Evolutionary conservation across 2,888 invertebrate genomes (phyloP).

Genomic region (Sesamia inferens): DNA sequence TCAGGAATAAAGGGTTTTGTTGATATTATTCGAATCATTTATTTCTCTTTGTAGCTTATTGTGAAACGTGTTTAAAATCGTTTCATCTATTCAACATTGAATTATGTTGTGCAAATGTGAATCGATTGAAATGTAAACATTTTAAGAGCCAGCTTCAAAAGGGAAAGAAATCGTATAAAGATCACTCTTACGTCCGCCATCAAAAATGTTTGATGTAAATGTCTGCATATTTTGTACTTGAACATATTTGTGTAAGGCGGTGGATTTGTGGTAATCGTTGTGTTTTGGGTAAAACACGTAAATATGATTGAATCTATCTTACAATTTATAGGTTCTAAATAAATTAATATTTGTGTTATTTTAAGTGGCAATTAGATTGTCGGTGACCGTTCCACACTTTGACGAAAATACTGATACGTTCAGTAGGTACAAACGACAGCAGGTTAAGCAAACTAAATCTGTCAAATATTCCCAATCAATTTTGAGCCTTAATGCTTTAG

Average conservation of each 20-base stretch:
- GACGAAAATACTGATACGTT: not conserved
- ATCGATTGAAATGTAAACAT: conserved; percentile 47
- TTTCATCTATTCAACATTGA: conserved; percentile 23
- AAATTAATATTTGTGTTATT: not conserved
- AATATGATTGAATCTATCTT: not conserved
- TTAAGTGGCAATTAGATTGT: not conserved
- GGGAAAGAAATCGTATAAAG: conserved; percentile 42
- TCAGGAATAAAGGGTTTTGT: conserved; percentile 28
- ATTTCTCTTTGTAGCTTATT: conserved; percentile 35
- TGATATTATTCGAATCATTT: conserved; percentile 41
- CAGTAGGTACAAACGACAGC: not conserved
- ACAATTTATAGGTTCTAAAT: conserved; percentile 5
- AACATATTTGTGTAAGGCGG: conserved; percentile 6
- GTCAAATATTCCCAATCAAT: no score
- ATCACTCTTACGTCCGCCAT: conserved; percentile 33
- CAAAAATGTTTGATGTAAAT: conserved; percentile 29
- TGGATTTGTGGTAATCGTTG: conserved; percentile 17
- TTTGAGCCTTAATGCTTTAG: no score
- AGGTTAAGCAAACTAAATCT: no score
- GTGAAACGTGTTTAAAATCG: conserved; percentile 38
- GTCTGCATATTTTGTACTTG: conserved; percentile 26
- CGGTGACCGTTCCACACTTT: not conserved
- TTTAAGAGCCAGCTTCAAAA: conserved; percentile 26
- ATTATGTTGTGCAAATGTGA: conserved; percentile 33
- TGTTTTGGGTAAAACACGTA: not conserved